Conservation (phyloP, 2,888 invertebrate genomes). For the Taphrorychus bicolor region DNA sequence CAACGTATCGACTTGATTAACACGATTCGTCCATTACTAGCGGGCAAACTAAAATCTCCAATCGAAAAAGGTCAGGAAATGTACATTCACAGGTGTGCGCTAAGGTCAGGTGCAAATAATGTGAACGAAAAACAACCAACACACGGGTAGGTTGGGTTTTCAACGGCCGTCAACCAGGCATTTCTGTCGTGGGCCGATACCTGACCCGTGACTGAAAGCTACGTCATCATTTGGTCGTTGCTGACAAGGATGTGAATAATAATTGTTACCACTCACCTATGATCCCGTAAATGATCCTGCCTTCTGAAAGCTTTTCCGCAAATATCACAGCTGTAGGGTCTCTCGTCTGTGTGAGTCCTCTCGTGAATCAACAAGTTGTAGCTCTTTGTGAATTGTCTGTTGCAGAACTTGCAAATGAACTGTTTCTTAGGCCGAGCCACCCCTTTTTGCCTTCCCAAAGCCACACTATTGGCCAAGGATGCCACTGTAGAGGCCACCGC, state of each 20-base stretch:
- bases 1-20: slow-evolving; percentile 14
- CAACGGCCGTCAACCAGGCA: slow-evolving; percentile 6
- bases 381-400: slow-evolving; percentile 96
- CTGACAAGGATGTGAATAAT: too few relatives aligned
- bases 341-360: slow-evolving; percentile 95
- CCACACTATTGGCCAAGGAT: slow-evolving; percentile 56
- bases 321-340: slow-evolving; percentile 97
- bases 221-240: too few relatives aligned
- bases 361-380: slow-evolving; percentile 98
- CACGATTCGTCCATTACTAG: slow-evolving; percentile 25
- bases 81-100: slow-evolving; percentile 33
- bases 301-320: slow-evolving; percentile 97
- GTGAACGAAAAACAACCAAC: slow-evolving; percentile 22
- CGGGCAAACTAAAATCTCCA: slow-evolving; percentile 11
- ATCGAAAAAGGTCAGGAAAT: slow-evolving; percentile 32
- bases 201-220: too few relatives aligned
- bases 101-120: slow-evolving; percentile 40
- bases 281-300: slow-evolving; percentile 94
- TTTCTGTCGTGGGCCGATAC: slow-evolving; percentile 27
- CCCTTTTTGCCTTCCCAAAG: slow-evolving; percentile 56
- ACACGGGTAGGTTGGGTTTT: slow-evolving; percentile 29
- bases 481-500: slow-evolving; percentile 45
- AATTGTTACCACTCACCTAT: slow-evolving; percentile 73
- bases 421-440: slow-evolving; percentile 74
- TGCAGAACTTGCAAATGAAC: slow-evolving; percentile 98